Conservation (phyloP, 1,140 invertebrate species). For the Cydia amplana region DNA sequence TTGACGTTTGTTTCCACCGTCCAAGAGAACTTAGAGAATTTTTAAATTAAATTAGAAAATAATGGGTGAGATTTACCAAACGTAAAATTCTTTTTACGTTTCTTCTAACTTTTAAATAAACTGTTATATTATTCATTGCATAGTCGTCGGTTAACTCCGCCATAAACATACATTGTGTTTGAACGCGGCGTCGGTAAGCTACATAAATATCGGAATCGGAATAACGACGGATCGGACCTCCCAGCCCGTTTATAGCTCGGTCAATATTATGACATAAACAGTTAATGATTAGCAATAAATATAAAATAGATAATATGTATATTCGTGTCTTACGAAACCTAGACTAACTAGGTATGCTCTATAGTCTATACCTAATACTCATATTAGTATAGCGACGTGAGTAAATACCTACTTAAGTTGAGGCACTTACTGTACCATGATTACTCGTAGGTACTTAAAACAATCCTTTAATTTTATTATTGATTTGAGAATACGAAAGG, state of each 20-base stretch:
- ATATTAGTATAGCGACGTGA: too few relatives aligned
- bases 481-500: neutral
- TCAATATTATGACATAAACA: constrained; percentile 33
- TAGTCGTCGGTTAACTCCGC: constrained; percentile 35
- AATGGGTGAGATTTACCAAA: too few relatives aligned
- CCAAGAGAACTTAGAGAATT: too few relatives aligned
- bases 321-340: neutral
- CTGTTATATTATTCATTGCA: neutral
- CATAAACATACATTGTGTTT: constrained; percentile 49
- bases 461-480: too few relatives aligned
- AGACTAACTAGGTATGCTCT: too few relatives aligned
- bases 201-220: constrained; percentile 38
- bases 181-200: constrained; percentile 34
- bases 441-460: too few relatives aligned
- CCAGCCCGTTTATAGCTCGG: constrained; percentile 35
- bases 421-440: too few relatives aligned
- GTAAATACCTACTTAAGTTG: too few relatives aligned
- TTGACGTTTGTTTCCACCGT: too few relatives aligned
- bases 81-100: too few relatives aligned
- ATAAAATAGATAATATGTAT: neutral
- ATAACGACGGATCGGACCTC: constrained; percentile 46
- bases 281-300: constrained; percentile 21
- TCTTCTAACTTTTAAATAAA: neutral
- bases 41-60: too few relatives aligned
- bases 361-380: too few relatives aligned